Percentiles rank a stretch among this genome's conserved stretches.
Conservation (phyloP, 2,113 vertebrate genomes). For the Phalacrocorax carbo region DNA sequence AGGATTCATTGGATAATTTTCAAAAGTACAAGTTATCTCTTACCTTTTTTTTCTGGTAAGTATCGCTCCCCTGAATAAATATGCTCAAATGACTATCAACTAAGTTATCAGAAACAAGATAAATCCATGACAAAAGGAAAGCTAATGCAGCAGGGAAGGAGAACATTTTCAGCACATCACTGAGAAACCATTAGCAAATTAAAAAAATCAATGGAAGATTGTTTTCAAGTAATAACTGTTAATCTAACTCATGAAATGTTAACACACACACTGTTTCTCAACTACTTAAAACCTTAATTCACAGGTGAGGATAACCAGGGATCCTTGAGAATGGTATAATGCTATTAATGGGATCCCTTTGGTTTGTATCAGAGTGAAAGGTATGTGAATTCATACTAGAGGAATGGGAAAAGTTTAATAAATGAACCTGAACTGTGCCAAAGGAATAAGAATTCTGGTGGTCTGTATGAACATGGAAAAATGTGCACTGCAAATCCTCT, state of each 20-base stretch:
- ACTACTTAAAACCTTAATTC: neutral
- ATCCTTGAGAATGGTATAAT: neutral
- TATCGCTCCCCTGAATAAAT: neutral
- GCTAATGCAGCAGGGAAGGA: neutral
- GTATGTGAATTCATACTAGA: neutral
- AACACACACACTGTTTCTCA: neutral
- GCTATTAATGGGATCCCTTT: neutral
- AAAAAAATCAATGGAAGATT: neutral
- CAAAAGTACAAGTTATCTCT: neutral
- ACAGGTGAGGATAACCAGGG: neutral
- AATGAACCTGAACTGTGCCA: neutral
- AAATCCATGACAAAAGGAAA: neutral
- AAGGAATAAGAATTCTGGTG: neutral
- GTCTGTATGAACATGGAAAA: neutral
- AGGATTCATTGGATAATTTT: slow-evolving; percentile 25
- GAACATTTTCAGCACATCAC: neutral
- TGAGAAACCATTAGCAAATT: neutral
- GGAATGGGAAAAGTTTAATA: neutral
- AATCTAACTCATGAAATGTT: neutral
- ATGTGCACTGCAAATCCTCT: neutral
- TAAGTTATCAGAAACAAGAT: neutral
- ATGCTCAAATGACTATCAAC: neutral
- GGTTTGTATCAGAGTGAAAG: neutral
- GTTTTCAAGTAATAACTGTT: neutral
- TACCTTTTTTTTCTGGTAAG: neutral